Percentiles rank a stretch among this genome's conserved stretches.
Evolutionary conservation across 2,888 invertebrate species (phyloP).

Genomic region (Muscina levida): DNA sequence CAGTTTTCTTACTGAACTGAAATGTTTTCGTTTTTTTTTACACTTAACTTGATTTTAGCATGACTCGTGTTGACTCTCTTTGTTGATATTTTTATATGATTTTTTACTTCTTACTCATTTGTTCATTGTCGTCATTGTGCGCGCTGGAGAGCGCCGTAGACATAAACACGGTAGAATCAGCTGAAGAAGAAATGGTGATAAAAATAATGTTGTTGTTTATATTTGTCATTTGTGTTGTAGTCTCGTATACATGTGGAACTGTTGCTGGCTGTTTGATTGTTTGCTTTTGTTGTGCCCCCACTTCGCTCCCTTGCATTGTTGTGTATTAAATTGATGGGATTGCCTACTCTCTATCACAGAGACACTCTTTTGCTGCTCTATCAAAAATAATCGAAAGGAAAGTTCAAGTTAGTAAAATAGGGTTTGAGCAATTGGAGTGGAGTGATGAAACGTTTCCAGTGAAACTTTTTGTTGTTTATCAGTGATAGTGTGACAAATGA

Average conservation of each 20-base stretch:
- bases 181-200: neutral
- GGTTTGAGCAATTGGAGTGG: too few species aligned
- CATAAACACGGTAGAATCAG: neutral
- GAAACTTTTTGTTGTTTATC: too few species aligned
- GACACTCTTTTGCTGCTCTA: too few species aligned
- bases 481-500: too few species aligned
- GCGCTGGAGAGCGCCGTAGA: neutral
- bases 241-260: conserved; percentile 10
- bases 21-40: conserved; percentile 17
- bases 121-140: conserved; percentile 6
- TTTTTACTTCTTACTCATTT: neutral
- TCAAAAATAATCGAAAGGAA: too few species aligned
- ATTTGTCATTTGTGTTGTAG: neutral
- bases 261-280: conserved; percentile 12
- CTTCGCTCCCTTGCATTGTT: too few species aligned
- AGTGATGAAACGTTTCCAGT: too few species aligned
- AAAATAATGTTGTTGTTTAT: conserved; percentile 16
- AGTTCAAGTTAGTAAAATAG: too few species aligned
- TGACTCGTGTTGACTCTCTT: neutral
- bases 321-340: too few species aligned
- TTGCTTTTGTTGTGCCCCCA: neutral
- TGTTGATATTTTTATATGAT: conserved; percentile 4
- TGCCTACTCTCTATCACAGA: too few species aligned
- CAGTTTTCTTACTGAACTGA: conserved; percentile 6
- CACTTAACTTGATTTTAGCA: neutral